A percentile compares a stretch with the other conserved stretches of the same genome.
phyloP scores from a whole-genome alignment of 2,797 vertebrate genomes.

The Lacerta bilineata region DNA sequence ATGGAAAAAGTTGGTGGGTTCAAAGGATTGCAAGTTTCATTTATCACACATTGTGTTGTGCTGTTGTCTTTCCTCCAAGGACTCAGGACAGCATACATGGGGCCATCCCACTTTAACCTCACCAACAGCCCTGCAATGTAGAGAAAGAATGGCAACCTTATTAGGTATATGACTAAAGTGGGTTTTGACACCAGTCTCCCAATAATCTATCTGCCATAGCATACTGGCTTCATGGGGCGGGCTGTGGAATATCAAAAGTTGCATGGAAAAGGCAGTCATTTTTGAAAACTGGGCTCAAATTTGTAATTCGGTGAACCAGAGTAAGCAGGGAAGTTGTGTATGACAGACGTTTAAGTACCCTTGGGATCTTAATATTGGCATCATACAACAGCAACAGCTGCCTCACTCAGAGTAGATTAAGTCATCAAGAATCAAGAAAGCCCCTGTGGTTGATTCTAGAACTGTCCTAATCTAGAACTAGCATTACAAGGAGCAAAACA shows the following conservation, averaged over 20 bases:
- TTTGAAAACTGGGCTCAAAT: background rate
- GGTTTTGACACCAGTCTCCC: too few species aligned
- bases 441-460: background rate
- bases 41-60: background rate
- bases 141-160: background rate
- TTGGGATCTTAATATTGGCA: background rate
- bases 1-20: background rate
- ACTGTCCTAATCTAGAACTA: background rate
- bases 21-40: accelerated
- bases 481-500: background rate
- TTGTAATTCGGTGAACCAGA: background rate
- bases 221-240: too few species aligned
- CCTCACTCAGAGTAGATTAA: background rate
- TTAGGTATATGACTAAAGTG: too few species aligned
- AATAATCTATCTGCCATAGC: too few species aligned
- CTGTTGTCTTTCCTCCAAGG: background rate
- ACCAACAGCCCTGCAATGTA: background rate
- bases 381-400: background rate
- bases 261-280: background rate
- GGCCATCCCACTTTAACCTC: background rate
- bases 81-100: background rate
- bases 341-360: background rate
- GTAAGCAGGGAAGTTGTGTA: background rate
- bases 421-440: background rate
- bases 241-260: background rate